Conservation (phyloP, 2,113 vertebrate genomes). For the Pachycephala philippinensis region DNA sequence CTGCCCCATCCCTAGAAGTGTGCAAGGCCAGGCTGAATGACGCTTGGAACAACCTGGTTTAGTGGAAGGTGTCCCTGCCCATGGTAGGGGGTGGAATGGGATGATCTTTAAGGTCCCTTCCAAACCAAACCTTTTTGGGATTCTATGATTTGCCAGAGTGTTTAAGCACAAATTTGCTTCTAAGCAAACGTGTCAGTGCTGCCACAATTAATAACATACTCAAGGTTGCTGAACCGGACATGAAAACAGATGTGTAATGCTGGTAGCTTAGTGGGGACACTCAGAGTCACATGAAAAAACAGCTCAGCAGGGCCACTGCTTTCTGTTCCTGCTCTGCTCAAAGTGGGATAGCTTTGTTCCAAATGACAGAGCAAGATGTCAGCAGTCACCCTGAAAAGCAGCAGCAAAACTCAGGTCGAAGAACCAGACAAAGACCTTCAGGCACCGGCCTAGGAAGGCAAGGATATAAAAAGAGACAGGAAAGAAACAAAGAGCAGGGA, state of each 20-base stretch:
- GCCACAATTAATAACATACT: neutral
- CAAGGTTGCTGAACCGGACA: neutral
- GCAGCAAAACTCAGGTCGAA: neutral
- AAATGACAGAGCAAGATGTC: fast-evolving
- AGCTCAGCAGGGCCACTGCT: neutral
- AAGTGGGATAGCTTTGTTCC: neutral
- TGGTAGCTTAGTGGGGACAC: neutral
- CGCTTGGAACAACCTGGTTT: neutral
- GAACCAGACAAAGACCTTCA: neutral
- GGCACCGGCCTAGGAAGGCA: neutral
- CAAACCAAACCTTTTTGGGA: neutral
- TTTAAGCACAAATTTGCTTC: neutral
- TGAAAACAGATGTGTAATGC: neutral
- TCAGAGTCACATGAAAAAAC: neutral
- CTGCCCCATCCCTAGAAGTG: neutral
- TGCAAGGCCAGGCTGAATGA: neutral
- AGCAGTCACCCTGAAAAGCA: neutral
- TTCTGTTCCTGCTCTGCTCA: neutral
- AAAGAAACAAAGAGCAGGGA: neutral
- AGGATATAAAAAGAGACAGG: neutral
- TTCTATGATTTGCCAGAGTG: neutral
- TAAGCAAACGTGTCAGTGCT: neutral
- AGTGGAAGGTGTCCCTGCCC: neutral
- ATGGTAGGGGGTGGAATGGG: neutral
- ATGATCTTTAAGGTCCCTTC: neutral